Base-by-base conservation (phyloP, 2,888 invertebrate species). In the Pilophorus perplexus region DNA sequence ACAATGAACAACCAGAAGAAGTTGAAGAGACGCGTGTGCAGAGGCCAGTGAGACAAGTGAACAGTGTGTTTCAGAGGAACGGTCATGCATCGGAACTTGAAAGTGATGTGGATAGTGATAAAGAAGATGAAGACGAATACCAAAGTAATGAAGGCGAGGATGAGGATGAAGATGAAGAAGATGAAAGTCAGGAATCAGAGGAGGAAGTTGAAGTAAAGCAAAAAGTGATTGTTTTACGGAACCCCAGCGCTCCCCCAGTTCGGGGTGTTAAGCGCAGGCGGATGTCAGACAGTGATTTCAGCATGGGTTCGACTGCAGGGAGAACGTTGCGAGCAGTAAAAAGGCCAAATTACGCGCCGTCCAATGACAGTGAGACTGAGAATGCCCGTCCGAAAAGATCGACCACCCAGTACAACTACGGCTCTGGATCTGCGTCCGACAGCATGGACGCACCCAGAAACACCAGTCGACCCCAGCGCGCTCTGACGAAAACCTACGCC, bases 91-190 rank as follows among this genome's bases (percentile, higher is more conserved):
- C 55, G 37, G 65, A 71, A 68, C 18, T 67, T 28, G 48, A 50
- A 66, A 64, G 67, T 55, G 48, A 38, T 22, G 67, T 64, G 23
- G 67, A 69, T 40, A 57, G 67, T 27, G 70, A 74, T 60, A 70
- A 75, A 66, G 71, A 74, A 70, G 72, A 70, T 38, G 73, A 74
- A 23, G 71, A 74, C n/a, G 72, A 73, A 25, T 10, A 28, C 5
- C 10, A 16, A 16, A 28, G 16, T 16, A 74, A 73, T 67, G 69
- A 71, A 64, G 70, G 71, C 68, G 70, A 72, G 16, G 66, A 66
- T 28, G 67, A 68, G 3, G 64, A 52, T 2, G 20, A 20, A 12
- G 42, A 42, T 23, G 14, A 8, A 12, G 20, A 18, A 3, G 44
- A 50, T 14, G 50, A 6, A 23, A 20, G 50, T 14, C 18, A 42